Evolutionary conservation across 2,797 vertebrate genomes (phyloP), one percentile per base, ranked within the genome.

Genomic region (Ptychadena robeensis): DNA sequence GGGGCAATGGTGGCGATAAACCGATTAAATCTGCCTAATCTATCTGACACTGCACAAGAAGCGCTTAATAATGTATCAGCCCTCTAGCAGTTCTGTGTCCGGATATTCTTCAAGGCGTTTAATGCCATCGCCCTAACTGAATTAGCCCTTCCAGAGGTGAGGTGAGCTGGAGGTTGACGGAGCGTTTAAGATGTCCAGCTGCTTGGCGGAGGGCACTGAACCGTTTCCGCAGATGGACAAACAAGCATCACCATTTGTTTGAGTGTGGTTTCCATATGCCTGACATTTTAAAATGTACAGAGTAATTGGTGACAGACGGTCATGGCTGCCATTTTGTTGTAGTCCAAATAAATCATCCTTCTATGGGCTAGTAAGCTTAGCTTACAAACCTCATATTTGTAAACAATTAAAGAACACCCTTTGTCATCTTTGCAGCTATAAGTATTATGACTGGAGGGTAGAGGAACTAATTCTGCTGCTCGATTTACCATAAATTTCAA

Each of bases 11-110:
- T 91, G 88, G 86, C 88, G 91, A 89, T 93, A 95, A 96, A 94
- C 93, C 91, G 90, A 94, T 95, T 96, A 97, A 94, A 95, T 92
- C 93, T 86, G 88, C 92, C 93, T 96, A 98, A 97, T 96, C 94
- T 95, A 95, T 95, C 92, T 92, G 91, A 87, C 95, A 92, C 93
- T 94, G 92, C 94, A 91, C 92, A 94, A 93, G 91, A 91, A 93
- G 93, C 93, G 93, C 92, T 94, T 95, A 94, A 95, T 93, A 90
- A 91, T 90, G 92, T 90, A 91, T 92, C 91, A 92, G 87, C 90
- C 92, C 88, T 86, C 88, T 88, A 89, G 91, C 88, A 86, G 91
- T 85, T 90, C 91, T 89, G 91, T 92, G 90, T 88, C 85, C 92
- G 92, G 91, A 94, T 94, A 96, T 95, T 92, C 93, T 93, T 94